Conservation (phyloP, 2,113 vertebrate species). For the Nycticryphes semicollaris region DNA sequence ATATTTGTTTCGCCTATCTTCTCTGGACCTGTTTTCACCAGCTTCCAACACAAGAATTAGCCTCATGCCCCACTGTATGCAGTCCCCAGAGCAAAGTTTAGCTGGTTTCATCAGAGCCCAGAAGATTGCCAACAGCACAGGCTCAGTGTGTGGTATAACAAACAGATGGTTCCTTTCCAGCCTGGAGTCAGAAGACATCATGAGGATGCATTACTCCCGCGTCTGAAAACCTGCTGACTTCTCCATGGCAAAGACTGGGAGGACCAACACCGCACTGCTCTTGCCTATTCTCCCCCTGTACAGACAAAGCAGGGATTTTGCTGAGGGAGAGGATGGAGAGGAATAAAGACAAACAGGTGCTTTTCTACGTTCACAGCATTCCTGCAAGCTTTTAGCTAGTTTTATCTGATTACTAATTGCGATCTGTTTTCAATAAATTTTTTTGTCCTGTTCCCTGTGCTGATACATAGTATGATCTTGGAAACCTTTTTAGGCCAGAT, state of each 20-base stretch:
- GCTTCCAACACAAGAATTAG: neutral
- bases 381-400: neutral
- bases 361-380: neutral
- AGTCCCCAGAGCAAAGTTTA: slow-evolving; percentile 2
- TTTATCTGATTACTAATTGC: neutral
- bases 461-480: neutral
- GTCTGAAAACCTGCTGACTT: slow-evolving; percentile 23
- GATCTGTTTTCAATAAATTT: neutral
- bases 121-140: neutral
- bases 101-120: neutral
- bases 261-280: neutral
- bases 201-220: neutral
- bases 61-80: neutral
- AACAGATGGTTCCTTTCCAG: slow-evolving; percentile 18
- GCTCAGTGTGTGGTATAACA: neutral
- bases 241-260: neutral
- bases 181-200: neutral
- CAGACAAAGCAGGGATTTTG: neutral
- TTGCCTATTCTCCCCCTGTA: neutral
- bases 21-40: neutral
- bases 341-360: neutral
- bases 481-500: neutral
- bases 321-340: neutral
- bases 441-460: neutral
- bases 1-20: neutral